Conservation (phyloP, 2,113 vertebrate species). For the Bujurquina vittata region DNA sequence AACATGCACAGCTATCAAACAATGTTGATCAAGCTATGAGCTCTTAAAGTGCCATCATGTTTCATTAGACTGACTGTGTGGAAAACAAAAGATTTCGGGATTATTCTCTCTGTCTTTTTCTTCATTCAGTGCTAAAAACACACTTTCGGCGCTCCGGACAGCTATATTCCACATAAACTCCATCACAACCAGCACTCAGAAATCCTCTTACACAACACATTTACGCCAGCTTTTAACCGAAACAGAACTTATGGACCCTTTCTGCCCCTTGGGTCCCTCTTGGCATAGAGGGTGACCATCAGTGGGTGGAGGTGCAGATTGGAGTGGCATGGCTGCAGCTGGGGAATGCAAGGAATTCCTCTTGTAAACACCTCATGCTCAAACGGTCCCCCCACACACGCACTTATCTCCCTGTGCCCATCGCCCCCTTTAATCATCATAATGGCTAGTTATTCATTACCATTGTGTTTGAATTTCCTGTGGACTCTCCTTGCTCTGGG, state of each 20-base stretch:
- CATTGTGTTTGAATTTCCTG: conserved; percentile 33
- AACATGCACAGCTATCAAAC: not conserved
- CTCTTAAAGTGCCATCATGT: not conserved
- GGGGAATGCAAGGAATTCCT: conserved; percentile 81
- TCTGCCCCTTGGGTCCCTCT: conserved; percentile 31
- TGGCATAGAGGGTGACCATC: conserved; percentile 61
- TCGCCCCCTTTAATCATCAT: conserved; percentile 64
- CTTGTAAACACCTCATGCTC: conserved; percentile 77
- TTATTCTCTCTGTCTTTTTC: not conserved
- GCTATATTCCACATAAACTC: not conserved
- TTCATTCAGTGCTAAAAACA: not conserved
- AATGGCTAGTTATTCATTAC: conserved; percentile 62
- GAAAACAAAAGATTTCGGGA: not conserved
- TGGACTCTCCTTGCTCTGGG: conserved; percentile 2
- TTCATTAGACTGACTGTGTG: not conserved
- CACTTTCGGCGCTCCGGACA: not conserved
- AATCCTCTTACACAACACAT: conserved; percentile 38
- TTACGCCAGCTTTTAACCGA: not conserved
- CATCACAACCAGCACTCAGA: not conserved
- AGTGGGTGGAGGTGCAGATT: conserved; percentile 68
- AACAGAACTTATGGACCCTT: conserved; percentile 2
- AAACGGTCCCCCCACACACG: conserved; percentile 33
- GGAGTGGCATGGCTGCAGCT: conserved; percentile 68
- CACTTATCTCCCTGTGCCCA: conserved; percentile 72
- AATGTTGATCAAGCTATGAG: not conserved